phyloP scores from a whole-genome alignment of 2,113 vertebrate species.

The Anarrhichthys ocellatus region DNA sequence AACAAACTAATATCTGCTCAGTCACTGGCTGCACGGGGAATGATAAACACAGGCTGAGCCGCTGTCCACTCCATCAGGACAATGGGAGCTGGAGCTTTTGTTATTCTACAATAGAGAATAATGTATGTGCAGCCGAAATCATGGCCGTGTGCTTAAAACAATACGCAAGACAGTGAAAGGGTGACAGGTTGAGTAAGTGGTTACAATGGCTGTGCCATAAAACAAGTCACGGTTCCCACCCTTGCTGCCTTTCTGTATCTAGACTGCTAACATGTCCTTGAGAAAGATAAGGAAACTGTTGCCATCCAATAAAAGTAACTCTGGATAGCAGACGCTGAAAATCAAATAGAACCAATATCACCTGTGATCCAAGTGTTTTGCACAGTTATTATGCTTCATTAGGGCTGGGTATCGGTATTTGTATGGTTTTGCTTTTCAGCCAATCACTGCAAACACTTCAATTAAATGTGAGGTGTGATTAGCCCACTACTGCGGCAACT shows the following conservation, averaged over 20 bases:
- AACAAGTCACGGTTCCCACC: constrained; percentile 22
- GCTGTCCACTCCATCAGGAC: constrained; percentile 55
- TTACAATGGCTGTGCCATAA: constrained; percentile 29
- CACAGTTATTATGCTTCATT: neutral
- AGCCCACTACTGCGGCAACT: too few species aligned
- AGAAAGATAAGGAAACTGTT: constrained; percentile 17
- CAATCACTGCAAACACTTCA: too few species aligned
- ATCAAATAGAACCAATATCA: neutral
- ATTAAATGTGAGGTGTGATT: too few species aligned
- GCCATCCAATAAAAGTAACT: neutral
- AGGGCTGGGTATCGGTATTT: neutral
- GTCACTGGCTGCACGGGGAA: constrained; percentile 29
- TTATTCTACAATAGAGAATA: constrained; percentile 31
- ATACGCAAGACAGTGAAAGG: constrained; percentile 25
- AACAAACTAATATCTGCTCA: constrained; percentile 61
- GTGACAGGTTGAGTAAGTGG: constrained; percentile 31
- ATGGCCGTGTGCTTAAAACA: constrained; percentile 47
- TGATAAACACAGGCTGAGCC: constrained; percentile 52
- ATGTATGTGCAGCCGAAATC: constrained; percentile 30
- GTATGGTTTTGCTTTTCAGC: too few species aligned
- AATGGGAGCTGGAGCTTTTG: constrained; percentile 57
- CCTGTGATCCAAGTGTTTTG: neutral
- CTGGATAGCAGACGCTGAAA: neutral
- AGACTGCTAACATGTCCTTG: constrained; percentile 15
- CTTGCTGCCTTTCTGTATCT: neutral